Percentiles rank a stretch among this genome's conserved stretches.
These are phyloP conservation scores for Agriotes lineatus DNA, from an alignment of 2,888 invertebrate species.

Conservation along the genomic window DNA sequence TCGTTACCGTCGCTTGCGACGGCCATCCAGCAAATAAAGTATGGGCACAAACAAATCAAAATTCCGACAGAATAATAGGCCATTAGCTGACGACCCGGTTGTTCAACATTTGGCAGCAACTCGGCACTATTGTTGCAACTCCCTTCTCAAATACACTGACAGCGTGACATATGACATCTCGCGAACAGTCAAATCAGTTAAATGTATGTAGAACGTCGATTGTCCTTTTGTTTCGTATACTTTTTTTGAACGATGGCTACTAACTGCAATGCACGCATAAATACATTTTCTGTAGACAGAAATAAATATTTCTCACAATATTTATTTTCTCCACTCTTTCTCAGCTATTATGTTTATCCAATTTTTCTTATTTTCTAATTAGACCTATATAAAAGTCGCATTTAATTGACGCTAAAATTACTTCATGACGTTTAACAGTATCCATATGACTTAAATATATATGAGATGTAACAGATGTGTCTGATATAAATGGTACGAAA, in stretches of 20 bases:
- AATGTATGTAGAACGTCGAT: neutral
- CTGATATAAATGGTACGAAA: too few relatives aligned
- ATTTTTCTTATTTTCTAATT: too few relatives aligned
- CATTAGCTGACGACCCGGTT: conserved; percentile 47
- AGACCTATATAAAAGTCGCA: too few relatives aligned
- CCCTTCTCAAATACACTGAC: conserved; percentile 31
- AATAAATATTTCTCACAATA: too few relatives aligned
- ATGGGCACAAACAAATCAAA: conserved; percentile 52
- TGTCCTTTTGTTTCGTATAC: neutral
- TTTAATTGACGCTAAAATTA: too few relatives aligned
- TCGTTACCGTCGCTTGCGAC: conserved; percentile 38
- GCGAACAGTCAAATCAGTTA: conserved; percentile 14
- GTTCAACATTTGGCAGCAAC: conserved; percentile 44
- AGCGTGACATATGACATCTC: conserved; percentile 35
- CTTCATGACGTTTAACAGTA: too few relatives aligned
- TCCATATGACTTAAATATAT: too few relatives aligned
- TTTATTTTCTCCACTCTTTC: too few relatives aligned
- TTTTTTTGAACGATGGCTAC: neutral
- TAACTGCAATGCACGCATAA: too few relatives aligned
- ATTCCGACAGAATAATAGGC: conserved; percentile 49
- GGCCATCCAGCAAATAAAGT: conserved; percentile 48
- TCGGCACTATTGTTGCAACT: conserved; percentile 41
- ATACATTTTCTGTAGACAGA: too few relatives aligned
- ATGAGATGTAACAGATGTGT: too few relatives aligned
- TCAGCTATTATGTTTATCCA: too few relatives aligned